Percentiles rank a stretch among this genome's conserved stretches.
These are phyloP conservation scores for Protobothrops mucrosquamatus DNA, from an alignment of 2,113 vertebrate genomes.

Conservation along the genomic window DNA sequence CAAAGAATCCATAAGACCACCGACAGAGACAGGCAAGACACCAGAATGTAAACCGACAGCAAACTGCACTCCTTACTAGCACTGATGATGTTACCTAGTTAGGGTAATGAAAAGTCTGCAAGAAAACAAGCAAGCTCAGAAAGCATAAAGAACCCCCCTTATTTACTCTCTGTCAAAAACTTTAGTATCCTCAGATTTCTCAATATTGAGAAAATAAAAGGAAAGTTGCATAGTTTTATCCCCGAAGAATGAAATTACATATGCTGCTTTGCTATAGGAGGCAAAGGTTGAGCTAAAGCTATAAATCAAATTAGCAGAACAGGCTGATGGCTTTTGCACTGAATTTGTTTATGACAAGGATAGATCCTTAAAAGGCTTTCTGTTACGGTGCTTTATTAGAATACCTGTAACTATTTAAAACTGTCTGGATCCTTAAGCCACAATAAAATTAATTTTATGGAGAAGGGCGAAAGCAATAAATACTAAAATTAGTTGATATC, in stretches of 20 bases:
- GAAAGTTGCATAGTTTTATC: not conserved
- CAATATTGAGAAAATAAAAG: not conserved
- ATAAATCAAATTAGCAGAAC: not conserved
- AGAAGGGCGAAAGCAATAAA: constrained; percentile 9
- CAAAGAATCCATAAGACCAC: no score
- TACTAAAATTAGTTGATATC: not conserved
- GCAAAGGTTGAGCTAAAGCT: not conserved
- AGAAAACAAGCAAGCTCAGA: no score
- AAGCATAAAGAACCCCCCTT: no score
- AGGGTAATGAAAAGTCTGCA: no score
- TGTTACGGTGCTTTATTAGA: not conserved
- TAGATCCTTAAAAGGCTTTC: constrained; percentile 21
- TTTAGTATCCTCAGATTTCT: not conserved
- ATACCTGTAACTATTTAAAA: not conserved
- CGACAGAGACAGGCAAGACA: no score
- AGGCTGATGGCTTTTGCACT: fast-evolving
- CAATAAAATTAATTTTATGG: constrained; percentile 30
- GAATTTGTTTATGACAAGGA: constrained; percentile 7
- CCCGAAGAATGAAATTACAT: not conserved
- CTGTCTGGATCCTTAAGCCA: constrained; percentile 1
- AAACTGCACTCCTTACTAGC: no score
- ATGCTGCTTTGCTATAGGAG: not conserved
- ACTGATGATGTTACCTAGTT: no score
- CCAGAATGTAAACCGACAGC: no score
- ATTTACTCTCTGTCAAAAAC: not conserved